Evolutionary conservation across 2,797 vertebrate genomes (phyloP), one percentile per base, ranked within the genome.

Genomic region (Erithacus rubecula): DNA sequence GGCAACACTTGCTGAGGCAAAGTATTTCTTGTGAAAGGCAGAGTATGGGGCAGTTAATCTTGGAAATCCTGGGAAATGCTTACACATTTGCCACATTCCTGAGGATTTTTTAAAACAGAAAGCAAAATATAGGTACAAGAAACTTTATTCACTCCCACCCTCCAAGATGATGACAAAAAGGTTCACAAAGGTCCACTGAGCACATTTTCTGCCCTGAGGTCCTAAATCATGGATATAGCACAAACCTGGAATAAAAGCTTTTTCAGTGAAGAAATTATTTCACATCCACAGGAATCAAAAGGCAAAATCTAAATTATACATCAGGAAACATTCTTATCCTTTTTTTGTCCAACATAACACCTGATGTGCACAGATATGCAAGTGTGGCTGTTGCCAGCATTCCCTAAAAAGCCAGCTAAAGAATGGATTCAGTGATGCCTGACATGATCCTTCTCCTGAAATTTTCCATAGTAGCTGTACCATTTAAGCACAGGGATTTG

Each of bases 11-110:
- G 56, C 89, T 89, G 63, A 94, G 46, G 55, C 43, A 79, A 79
- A 95, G 47, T 24, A 39, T 89, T 93, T 87, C 47, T 79, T 52
- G 63, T 69, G 27, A n/a, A 58, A 79, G 64, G 44, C 51, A 72
- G 10, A 0, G 1, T 21, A 21, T 36, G 0, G 9, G 65, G 51
- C 55, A 94, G 39, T 69, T 93, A 65, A 87, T 69, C 56, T 83
- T 47, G 69, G 77, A 78, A 88, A 86, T 39, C 9, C 62, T 75
- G 32, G 30, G 46, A 78, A 86, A 15, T 68, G 6, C 16, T 51
- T 34, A 41, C 19, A 53, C 23, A 6, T 78, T 72, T 62, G 8
- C 43, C 52, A 84, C 9, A 37, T 41, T 55, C 71, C 30, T 27
- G 15, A 89, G 34, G 34, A 46, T 12, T 27, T 87, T 76, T 89